Conservation (phyloP, 2,113 vertebrate genomes). For the Callorhinus ursinus region DNA sequence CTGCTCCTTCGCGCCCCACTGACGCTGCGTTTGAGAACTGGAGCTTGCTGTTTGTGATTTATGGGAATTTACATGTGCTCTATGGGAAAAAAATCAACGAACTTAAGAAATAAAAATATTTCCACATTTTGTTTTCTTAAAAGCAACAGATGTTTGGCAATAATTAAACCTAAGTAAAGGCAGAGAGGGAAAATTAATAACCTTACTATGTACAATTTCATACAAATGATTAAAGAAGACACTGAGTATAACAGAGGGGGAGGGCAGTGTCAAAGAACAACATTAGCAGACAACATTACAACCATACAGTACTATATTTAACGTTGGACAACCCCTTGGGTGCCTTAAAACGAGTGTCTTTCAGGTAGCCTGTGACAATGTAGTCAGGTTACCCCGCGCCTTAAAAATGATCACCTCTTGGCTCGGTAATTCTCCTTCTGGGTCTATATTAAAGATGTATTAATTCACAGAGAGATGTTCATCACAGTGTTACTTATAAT, state of each 20-base stretch:
- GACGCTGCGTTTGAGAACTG: neutral
- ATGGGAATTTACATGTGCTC: neutral
- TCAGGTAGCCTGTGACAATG: neutral
- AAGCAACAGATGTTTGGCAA: neutral
- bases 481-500: neutral
- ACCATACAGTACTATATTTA: neutral
- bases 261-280: neutral
- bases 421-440: neutral
- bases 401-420: neutral
- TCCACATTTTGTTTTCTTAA: neutral
- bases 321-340: neutral
- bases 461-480: neutral
- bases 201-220: neutral
- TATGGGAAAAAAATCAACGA: neutral
- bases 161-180: neutral
- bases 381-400: neutral
- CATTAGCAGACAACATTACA: neutral
- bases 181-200: neutral
- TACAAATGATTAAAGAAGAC: neutral
- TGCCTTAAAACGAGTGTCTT: neutral
- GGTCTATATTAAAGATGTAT: neutral
- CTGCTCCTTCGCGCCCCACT: rapidly evolving
- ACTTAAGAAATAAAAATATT: neutral
- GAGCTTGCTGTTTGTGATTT: neutral
- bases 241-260: rapidly evolving